These are phyloP conservation scores for Cygnus atratus DNA, from an alignment of 2,113 vertebrate species.

Conservation along the genomic window DNA sequence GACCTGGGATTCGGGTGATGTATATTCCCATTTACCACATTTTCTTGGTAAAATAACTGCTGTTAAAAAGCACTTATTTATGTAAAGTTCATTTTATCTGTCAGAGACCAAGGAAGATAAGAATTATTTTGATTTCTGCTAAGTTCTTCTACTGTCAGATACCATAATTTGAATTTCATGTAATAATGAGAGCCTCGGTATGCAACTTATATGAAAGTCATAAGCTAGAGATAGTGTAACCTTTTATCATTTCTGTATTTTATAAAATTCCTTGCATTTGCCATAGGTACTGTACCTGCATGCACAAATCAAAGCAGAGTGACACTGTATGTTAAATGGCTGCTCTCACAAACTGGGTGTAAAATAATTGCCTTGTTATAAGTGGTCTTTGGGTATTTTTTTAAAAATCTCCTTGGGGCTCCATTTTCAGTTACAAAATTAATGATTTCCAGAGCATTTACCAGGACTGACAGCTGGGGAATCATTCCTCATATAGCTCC, in stretches of 20 bases:
- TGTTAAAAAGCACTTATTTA: background rate
- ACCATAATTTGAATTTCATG: background rate
- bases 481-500: background rate
- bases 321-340: background rate
- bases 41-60: constrained; percentile 5
- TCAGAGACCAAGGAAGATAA: background rate
- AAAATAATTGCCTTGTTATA: constrained; percentile 10
- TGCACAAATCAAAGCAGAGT: background rate
- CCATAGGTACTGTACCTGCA: background rate
- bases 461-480: background rate
- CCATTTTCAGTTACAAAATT: background rate
- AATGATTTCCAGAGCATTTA: background rate
- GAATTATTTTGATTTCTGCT: background rate
- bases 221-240: background rate
- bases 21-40: background rate
- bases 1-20: background rate
- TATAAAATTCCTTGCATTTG: background rate
- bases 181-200: background rate
- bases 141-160: background rate
- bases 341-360: background rate
- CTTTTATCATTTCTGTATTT: background rate
- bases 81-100: background rate
- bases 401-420: background rate
- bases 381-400: background rate
- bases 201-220: background rate